Evolutionary conservation across 1,140 invertebrate species (phyloP), one percentile per base, ranked within the genome.

Genomic region (Pristionchus pacificus): DNA sequence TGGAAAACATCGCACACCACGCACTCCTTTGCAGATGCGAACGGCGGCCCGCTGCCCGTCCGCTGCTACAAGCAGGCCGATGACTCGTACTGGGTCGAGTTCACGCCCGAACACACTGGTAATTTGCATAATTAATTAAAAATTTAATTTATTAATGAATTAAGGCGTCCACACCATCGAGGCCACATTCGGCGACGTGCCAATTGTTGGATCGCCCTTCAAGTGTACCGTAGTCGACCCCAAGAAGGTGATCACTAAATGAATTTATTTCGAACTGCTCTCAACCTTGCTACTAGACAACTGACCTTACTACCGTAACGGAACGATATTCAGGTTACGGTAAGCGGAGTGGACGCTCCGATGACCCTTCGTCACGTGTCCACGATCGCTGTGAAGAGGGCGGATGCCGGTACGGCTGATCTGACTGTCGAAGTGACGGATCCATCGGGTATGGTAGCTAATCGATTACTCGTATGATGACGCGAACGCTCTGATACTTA

Each of bases 1-100:
- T 67, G 15, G 24, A 27, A 27, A 15, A 25, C 3, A n/a, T 3
- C 3, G 33, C 24, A 25, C n/a, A 27, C 27, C 29, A 49, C 2
- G 14, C 3, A n/a, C 24, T 76, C 27, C 1, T 65, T 78, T 77
- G 65, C 77, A 87, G 87, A 94, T 15, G 93, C 95, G 0, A 91
- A 90, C 49, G 91, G 93, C 6, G 90, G 91, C 27, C 93, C 93
- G 0, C 88, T 98, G 28, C 93, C 93, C 0, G 93, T 97, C 0
- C 87, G 91, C 66, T 96, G 93, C 85, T 96, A 95, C 84, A 92
- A 95, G 84, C 95, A 95, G 74, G 92, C 95, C 84, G 93, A 95
- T 78, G 93, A 93, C 14, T 91, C 93, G 82, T 86, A 96, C 58
- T 88, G 95, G 79, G 93, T 92, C 0, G 93, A 97, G 85, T 96